These are phyloP conservation scores for Apamea anceps DNA, from an alignment of 2,888 invertebrate species.

Conservation along the genomic window DNA sequence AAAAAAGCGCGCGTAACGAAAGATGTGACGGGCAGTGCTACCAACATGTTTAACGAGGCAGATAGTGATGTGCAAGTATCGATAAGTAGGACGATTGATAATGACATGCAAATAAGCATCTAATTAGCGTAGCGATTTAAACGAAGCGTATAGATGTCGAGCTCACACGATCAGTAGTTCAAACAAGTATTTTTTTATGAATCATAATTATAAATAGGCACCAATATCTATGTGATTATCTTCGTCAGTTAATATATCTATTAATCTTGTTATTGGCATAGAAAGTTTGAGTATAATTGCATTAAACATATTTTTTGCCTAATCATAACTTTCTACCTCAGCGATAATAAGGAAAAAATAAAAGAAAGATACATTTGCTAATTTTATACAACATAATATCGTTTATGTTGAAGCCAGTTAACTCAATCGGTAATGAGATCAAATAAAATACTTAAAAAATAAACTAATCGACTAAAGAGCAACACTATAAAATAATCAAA, in stretches of 20 bases:
- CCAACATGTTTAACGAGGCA: slow-evolving; percentile 82
- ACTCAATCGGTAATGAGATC: background rate
- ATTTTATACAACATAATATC: slow-evolving; percentile 14
- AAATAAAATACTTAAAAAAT: slow-evolving; percentile 24
- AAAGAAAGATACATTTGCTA: slow-evolving; percentile 15
- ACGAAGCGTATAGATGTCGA: slow-evolving; percentile 52
- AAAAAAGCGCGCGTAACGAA: slow-evolving; percentile 87
- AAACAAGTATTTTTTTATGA: slow-evolving; percentile 59
- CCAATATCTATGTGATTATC: slow-evolving; percentile 55
- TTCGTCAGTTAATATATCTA: slow-evolving; percentile 55
- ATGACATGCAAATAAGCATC: slow-evolving; percentile 68
- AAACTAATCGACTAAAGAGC: slow-evolving; percentile 69
- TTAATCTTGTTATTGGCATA: slow-evolving; percentile 57
- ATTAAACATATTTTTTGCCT: slow-evolving; percentile 43
- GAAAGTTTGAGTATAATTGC: slow-evolving; percentile 52
- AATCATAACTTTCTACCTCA: slow-evolving; percentile 42
- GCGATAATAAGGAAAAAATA: background rate
- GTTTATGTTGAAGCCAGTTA: slow-evolving; percentile 10
- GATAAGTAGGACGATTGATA: slow-evolving; percentile 71
- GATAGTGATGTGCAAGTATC: slow-evolving; percentile 78
- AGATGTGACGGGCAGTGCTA: slow-evolving; percentile 85
- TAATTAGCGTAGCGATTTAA: slow-evolving; percentile 67
- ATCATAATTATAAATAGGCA: slow-evolving; percentile 54
- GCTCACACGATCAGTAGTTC: slow-evolving; percentile 59
- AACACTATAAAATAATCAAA: slow-evolving; percentile 84